A percentile compares a stretch with the other conserved stretches of the same genome.
phyloP scores from a whole-genome alignment of 1,140 invertebrate genomes.

The Dendroctonus valens region DNA sequence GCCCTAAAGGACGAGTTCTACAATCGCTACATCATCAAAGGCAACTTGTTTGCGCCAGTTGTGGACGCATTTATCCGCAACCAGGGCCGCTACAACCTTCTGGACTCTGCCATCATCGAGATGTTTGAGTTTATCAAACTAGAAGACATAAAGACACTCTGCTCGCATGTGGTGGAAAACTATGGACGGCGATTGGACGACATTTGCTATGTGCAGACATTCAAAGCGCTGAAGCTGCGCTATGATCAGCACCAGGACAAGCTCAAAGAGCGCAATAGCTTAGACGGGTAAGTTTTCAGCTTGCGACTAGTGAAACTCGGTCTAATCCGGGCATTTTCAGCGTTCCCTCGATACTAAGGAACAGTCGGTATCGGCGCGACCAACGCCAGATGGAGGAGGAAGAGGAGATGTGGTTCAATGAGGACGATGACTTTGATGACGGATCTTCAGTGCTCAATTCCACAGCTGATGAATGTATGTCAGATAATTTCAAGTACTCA shows the following conservation, averaged over 20 bases:
- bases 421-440: constrained; percentile 93
- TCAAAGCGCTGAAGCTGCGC: constrained; percentile 84
- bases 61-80: constrained; percentile 95
- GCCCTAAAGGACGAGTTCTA: constrained; percentile 98
- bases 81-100: constrained; percentile 93
- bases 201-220: constrained; percentile 96
- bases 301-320: neutral
- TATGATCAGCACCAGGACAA: constrained; percentile 96
- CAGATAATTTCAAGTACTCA: constrained; percentile 14
- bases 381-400: constrained; percentile 92
- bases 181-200: constrained; percentile 91
- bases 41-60: constrained; percentile 92
- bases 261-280: constrained; percentile 73
- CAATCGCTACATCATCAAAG: constrained; percentile 92
- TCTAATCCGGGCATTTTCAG: constrained; percentile 32
- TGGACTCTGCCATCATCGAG: constrained; percentile 98
- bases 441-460: constrained; percentile 60
- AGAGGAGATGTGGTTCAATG: constrained; percentile 98
- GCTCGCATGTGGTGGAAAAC: constrained; percentile 91
- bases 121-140: constrained; percentile 98
- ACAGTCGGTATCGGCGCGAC: constrained; percentile 82
- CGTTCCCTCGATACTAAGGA: constrained; percentile 76
- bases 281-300: constrained; percentile 62
- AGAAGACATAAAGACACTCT: constrained; percentile 95
- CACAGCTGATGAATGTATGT: constrained; percentile 38